Base-by-base conservation (phyloP, 1,140 invertebrate species). In the Solenopsis fugax region DNA sequence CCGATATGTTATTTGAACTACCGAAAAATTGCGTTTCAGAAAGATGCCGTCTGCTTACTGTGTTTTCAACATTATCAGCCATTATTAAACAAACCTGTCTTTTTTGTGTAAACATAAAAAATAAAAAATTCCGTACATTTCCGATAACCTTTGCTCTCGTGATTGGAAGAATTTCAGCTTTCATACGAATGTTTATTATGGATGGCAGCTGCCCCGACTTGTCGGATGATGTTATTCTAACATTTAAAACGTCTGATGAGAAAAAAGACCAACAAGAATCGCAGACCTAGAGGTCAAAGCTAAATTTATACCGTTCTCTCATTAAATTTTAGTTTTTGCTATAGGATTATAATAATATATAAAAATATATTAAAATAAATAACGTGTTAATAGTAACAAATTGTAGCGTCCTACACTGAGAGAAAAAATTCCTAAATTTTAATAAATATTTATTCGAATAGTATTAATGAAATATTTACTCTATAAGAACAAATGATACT, bases 191-290 rank as follows among this genome's bases (percentile, higher is more conserved):
- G 10, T 69, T 81, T 71, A 5, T 81, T 56, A 56, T 71, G 50
- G 12, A 45, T 34, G 48, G 13, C 29, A 54, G 34, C 0, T 54
- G 48, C 7, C 16, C 6, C 45, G 37, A 81, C 34, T 56, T 7
- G 41, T 24, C 50, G 21, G 37, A 45, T 71, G 16, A 71, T 81
- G 34, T 71, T 81, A 71, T 81, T 81, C 10, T 71, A 71, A 71
- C 29, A 56, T 56, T 41, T 16, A 56, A 69, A 4, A 71, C 7
- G 41, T 21, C 9, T 13, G 10, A 62, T 10, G 21, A 76, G 37
- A 50, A 60, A 16, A 62, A 77, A 62, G n/a, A 60, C 29, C n/a
- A 60, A 76, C 54, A 60, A 58, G n/a, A 24, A 18, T 77, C 21
- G 18, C 3, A 29, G 7, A 16, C 6, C 4, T 12, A 24, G 6